Base-by-base conservation (phyloP, 2,797 vertebrate species). In the Phrynocephalus forsythii region DNA sequence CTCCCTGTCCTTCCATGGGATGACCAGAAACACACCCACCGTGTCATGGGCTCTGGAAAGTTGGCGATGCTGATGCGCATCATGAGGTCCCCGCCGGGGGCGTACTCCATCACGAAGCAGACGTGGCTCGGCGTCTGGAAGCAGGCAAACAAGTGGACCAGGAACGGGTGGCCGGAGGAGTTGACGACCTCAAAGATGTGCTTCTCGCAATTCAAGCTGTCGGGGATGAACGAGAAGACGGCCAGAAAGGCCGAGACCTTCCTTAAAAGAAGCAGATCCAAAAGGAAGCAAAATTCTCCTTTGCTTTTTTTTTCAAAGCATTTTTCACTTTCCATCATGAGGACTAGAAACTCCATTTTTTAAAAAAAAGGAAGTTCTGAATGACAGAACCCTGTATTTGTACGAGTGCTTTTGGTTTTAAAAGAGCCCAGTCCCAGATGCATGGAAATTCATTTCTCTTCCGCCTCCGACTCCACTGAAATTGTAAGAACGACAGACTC, bases 51-150 rank as follows among this genome's bases (percentile, higher is more conserved):
- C 92, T 98, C 98, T 0, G 96, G 96, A 95, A 99, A 99, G 94
- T 99, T 97, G 68, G 95, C 98, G 84, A 96, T 96, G 5, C 98
- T 98, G 86, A 99, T 99, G 95, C 98, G 98, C 71, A 97, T 99
- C 99, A 99, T 99, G 50, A 99, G 98, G 96, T 99, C 99, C 60
- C 99, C 99, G 0, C 98, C 99, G 0, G 98, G 97, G 1, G 97
- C 98, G 86, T 99, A 99, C 88, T 98, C 98, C 90, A 99, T 99
- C 90, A 99, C 98, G 2, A 99, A 99, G 92, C 98, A 99, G 84
- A 98, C 97, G 0, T 99, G 98, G 71, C 98, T 98, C 2, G 95
- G 77, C 0, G 98, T 99, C 97, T 99, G 99, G 96, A 99, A 98
- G 95, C 98, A 99, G 3, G 98, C 98, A 5, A 98, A 95, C 86